Evolutionary conservation across 2,797 vertebrate species (phyloP), one percentile per base, ranked within the genome.

Genomic region (Clarias laeviceps): DNA sequence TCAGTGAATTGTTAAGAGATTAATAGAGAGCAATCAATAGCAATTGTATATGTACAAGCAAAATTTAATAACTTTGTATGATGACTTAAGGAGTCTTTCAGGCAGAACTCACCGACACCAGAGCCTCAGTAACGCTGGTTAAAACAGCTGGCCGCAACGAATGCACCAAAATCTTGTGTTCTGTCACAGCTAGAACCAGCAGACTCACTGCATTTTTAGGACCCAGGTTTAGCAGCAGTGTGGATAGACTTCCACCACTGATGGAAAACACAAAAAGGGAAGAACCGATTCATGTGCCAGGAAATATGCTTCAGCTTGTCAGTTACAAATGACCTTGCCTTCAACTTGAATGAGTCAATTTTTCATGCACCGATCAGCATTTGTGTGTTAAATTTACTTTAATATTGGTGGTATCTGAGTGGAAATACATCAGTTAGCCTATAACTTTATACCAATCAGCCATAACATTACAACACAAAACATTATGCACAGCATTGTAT

Each of bases 131-230:
- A 80, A 99, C 98, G 85, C 98, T 99, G 5, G 98, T 99, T 83
- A 99, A 96, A 77, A 99, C 98, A 14, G 98, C 98, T 5, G 98
- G 98, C 40, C 98, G 96, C 77, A 99, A 89, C 1, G 98, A 99
- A 91, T 99, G 98, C 90, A 99, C 97, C 90, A 99, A 96, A 91
- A 99, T 99, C 94, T 99, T 99, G 93, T 99, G 98, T 89, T 99
- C 98, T 0, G 98, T 99, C 90, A 99, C 98, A 2, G 98, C 98
- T 93, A 99, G 95, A n/a, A 99, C 97, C 84, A 99, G 93, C 82
- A 99, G 94, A 56, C 96, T 98, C 88, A 96, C 95, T 0, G 98
- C 97, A 18, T 99, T 99, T 93, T 99, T 98, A 45, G 98, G 98
- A 80, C 98, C 98, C 83, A 99, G 93, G 90, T 99, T 99, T 91